Base-by-base conservation (phyloP, 2,888 invertebrate species). In the Belgica antarctica region DNA sequence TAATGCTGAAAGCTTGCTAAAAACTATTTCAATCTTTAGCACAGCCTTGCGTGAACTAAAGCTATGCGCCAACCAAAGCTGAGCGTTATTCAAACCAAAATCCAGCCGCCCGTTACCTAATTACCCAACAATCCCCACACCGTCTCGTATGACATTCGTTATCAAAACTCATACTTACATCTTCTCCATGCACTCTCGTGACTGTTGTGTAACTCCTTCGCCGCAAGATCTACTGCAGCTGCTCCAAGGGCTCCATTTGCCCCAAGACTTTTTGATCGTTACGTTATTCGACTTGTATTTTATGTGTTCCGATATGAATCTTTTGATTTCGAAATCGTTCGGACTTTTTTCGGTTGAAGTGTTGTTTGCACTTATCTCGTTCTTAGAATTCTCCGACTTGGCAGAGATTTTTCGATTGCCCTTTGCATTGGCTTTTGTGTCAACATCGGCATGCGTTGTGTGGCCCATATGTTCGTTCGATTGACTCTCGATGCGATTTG, bases 211-310 rank as follows among this genome's bases (percentile, higher is more conserved):
- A 17, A 70, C 61, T 36, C 70, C 70, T 3, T 70, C 61, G 7
- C 52, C 70, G 17, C 70, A 70, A 5, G 70, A 57, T 17, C 70
- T n/a, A 36, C 36, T 36, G 19, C 70, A 70, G 1, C 1, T n/a
- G 4, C 25, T 24, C 69, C 59, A 70, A 5, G n/a, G 5, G 3
- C 36, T 19, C 70, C 70, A 70, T 36, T 61, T 70, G 15, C 61
- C 61, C 70, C 70, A 70, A 12, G 61, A 27, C 19, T 70, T 70
- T 12, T 59, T 36, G 5, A 70, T 25, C 22, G 70, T 70, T 19
- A 61, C 17, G 24, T 70, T 41, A 19, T 41, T 31, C 10, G 17
- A 19, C 12, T 57, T 28, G 12, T 57, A 68, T n/a, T 68, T 68
- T 12, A 52, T 17, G 17, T 52, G 52, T 5, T 68, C 68, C 1